Evolutionary conservation across 2,797 vertebrate species (phyloP).

Genomic region (Acrossocheilus fasciatus): DNA sequence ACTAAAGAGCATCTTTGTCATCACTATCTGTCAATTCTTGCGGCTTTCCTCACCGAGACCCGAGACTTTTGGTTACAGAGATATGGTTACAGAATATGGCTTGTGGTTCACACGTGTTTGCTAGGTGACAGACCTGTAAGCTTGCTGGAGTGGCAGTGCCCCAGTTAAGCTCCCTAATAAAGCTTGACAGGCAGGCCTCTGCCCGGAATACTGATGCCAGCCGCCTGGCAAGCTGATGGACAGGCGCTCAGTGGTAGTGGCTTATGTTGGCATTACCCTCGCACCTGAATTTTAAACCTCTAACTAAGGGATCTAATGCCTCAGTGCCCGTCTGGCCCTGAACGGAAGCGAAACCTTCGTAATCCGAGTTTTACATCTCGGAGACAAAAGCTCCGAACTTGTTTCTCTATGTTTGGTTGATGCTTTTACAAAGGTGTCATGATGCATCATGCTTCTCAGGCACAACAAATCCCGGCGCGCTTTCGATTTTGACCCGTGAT

Average conservation of each 20-base stretch:
- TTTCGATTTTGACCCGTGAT: slow-evolving; percentile 42
- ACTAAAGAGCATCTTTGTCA: background rate
- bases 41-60: background rate
- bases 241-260: slow-evolving; percentile 73
- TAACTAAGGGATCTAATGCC: slow-evolving; percentile 29
- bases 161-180: slow-evolving; percentile 77
- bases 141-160: slow-evolving; percentile 73
- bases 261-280: slow-evolving; percentile 38
- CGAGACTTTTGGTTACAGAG: background rate
- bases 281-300: slow-evolving; percentile 28
- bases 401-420: slow-evolving; percentile 13
- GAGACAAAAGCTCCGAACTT: slow-evolving; percentile 10
- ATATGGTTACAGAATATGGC: background rate
- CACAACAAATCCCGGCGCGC: background rate
- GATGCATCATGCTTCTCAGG: slow-evolving; percentile 33
- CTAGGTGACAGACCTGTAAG: slow-evolving; percentile 55
- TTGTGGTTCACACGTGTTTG: slow-evolving; percentile 27
- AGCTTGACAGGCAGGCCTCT: slow-evolving; percentile 72
- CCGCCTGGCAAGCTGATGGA: slow-evolving; percentile 73
- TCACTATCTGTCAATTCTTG: background rate
- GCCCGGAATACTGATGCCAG: slow-evolving; percentile 73
- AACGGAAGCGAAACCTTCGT: background rate
- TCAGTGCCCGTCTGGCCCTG: background rate
- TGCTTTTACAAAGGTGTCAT: slow-evolving; percentile 33
- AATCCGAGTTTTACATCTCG: slow-evolving; percentile 5